Conservation (phyloP, 2,888 invertebrate species). For the Lochmaea capreae region DNA sequence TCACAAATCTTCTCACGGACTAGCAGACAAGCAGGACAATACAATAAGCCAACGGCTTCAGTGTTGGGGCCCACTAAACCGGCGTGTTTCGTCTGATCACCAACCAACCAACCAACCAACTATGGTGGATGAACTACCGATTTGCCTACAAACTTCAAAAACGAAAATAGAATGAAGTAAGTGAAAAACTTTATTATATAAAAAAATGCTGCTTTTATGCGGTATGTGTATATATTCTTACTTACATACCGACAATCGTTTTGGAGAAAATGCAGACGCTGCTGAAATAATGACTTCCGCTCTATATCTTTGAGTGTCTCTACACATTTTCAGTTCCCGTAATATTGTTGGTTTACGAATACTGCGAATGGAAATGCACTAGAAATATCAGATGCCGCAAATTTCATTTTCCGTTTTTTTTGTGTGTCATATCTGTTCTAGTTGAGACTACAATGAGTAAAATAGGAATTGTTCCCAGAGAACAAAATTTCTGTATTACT, state of each 20-base stretch:
- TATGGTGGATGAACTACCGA: too few species aligned
- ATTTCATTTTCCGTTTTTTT: background rate
- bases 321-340: constrained; percentile 21
- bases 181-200: background rate
- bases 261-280: constrained; percentile 25
- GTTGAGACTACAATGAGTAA: background rate
- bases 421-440: background rate
- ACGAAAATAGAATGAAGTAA: too few species aligned
- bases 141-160: too few species aligned
- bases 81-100: too few species aligned
- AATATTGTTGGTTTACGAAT: constrained; percentile 15
- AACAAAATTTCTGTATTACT: too few species aligned
- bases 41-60: too few species aligned
- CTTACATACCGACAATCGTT: constrained; percentile 10
- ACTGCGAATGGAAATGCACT: background rate
- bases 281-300: constrained; percentile 34
- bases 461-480: background rate
- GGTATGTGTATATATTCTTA: background rate
- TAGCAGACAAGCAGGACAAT: too few species aligned
- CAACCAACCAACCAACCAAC: too few species aligned
- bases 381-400: constrained; percentile 2
- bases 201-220: background rate
- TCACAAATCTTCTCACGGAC: too few species aligned
- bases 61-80: too few species aligned
- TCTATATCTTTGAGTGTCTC: constrained; percentile 23